These are phyloP conservation scores for Hylomyscus alleni DNA, from an alignment of 2,797 vertebrate genomes.

Conservation along the genomic window DNA sequence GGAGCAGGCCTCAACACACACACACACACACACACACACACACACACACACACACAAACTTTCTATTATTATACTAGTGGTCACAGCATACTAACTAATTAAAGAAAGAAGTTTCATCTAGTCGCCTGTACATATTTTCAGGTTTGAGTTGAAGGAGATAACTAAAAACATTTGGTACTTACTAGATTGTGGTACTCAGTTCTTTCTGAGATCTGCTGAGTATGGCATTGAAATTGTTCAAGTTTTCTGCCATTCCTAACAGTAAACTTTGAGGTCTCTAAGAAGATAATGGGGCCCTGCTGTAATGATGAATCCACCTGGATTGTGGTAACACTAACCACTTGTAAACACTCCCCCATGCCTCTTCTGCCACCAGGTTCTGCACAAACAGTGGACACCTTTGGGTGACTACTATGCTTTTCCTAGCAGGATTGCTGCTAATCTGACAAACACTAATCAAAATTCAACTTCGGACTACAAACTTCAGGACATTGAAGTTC, in stretches of 20 bases:
- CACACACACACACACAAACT: background rate
- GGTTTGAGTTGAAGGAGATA: background rate
- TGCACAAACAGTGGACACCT: background rate
- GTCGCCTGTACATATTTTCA: background rate
- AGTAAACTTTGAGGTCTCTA: background rate
- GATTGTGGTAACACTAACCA: background rate
- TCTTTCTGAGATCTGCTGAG: background rate
- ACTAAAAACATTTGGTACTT: background rate
- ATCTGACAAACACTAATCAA: background rate
- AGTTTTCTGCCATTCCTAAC: background rate
- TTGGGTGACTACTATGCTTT: background rate
- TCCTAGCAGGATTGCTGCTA: background rate
- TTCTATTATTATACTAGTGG: background rate
- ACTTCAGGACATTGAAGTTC: background rate
- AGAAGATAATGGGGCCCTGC: background rate
- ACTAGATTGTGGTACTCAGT: background rate
- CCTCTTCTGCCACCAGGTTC: background rate
- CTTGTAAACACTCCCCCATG: background rate
- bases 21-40: too few species aligned
- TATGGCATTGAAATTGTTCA: background rate
- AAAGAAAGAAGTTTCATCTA: background rate
- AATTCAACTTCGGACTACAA: background rate
- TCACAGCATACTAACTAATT: background rate
- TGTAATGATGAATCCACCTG: background rate
- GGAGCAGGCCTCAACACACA: background rate